Evolutionary conservation across 2,888 invertebrate species (phyloP).

Genomic region (Aspidiotus destructor): DNA sequence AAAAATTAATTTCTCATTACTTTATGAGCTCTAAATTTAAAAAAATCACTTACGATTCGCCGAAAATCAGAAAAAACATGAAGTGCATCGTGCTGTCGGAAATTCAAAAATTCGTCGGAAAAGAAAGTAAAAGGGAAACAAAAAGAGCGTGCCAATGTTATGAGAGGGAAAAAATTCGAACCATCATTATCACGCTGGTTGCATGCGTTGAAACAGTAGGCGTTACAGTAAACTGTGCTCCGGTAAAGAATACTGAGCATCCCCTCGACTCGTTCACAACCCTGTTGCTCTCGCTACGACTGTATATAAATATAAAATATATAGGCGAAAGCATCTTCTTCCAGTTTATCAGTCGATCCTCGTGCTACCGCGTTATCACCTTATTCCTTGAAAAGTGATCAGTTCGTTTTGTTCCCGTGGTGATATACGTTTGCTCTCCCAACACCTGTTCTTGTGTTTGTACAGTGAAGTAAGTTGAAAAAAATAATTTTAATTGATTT

Average conservation of each 20-base stretch:
- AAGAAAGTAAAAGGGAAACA: background rate
- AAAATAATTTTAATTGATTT: no score
- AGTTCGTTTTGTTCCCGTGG: background rate
- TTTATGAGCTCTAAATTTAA: no score
- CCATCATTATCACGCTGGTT: slow-evolving; percentile 1
- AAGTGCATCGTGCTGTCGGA: no score
- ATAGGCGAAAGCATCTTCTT: slow-evolving; percentile 25
- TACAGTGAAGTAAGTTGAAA: no score
- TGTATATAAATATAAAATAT: slow-evolving; percentile 19
- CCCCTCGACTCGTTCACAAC: slow-evolving; percentile 24
- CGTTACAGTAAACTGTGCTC: slow-evolving; percentile 13
- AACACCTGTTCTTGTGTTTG: no score
- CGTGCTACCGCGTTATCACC: slow-evolving; percentile 22
- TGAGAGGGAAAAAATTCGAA: background rate
- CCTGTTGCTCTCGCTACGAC: background rate
- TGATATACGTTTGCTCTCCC: no score
- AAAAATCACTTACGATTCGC: no score
- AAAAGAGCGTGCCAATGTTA: no score
- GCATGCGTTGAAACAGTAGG: slow-evolving; percentile 19
- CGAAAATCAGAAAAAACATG: no score
- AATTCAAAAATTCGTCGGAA: background rate
- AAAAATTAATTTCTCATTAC: no score
- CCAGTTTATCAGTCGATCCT: slow-evolving; percentile 24
- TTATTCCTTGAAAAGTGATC: background rate
- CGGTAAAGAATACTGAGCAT: slow-evolving; percentile 10